Conservation (phyloP, 2,888 invertebrate genomes). For the Drosophila pseudotalamancana region DNA sequence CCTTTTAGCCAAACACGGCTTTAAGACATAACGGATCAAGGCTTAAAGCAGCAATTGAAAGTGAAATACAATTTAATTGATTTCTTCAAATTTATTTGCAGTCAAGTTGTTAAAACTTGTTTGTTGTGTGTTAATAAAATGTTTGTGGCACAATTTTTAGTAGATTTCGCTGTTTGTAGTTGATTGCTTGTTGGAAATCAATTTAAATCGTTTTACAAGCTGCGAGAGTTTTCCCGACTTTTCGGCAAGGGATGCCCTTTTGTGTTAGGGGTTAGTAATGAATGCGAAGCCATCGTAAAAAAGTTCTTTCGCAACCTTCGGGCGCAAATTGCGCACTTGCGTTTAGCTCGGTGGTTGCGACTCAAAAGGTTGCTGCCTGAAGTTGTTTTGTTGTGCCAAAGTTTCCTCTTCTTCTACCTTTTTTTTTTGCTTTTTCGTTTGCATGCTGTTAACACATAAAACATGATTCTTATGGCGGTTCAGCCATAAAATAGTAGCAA, state of each 20-base stretch:
- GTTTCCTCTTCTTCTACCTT: not conserved
- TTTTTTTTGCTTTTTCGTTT: no score
- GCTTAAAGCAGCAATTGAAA: not conserved
- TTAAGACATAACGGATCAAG: not conserved
- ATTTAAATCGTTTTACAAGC: constrained; percentile 62
- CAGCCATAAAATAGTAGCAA: constrained; percentile 38
- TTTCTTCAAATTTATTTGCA: not conserved
- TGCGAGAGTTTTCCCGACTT: not conserved
- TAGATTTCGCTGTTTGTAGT: constrained; percentile 31
- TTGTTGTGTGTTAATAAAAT: constrained; percentile 3
- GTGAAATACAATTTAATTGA: constrained; percentile 6
- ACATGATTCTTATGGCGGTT: constrained; percentile 47
- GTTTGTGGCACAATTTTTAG: constrained; percentile 17
- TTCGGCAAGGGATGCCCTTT: not conserved
- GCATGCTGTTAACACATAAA: constrained; percentile 59
- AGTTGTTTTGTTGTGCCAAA: constrained; percentile 20
- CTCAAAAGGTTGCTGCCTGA: constrained; percentile 8
- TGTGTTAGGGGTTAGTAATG: constrained; percentile 9
- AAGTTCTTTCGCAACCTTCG: not conserved
- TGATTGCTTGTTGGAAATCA: constrained; percentile 60
- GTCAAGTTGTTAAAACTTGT: constrained; percentile 17
- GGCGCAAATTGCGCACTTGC: constrained; percentile 5
- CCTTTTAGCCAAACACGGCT: no score
- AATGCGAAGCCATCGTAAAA: constrained; percentile 23
- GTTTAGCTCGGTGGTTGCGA: constrained; percentile 2